A percentile compares a stretch with the other conserved stretches of the same genome.
These are phyloP conservation scores for Papilio gigon DNA, from an alignment of 2,888 invertebrate species.

Conservation along the genomic window DNA sequence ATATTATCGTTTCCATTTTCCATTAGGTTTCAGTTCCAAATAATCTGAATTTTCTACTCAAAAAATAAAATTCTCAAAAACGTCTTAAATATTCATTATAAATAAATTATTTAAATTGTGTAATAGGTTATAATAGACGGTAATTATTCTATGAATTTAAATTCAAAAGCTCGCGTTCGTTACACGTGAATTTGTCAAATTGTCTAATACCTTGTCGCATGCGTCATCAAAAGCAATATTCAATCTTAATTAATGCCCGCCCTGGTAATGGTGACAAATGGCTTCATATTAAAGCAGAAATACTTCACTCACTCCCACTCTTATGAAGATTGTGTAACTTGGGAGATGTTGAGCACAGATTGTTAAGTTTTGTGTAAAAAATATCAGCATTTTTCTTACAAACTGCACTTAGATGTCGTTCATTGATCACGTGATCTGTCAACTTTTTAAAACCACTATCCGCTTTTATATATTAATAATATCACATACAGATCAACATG, in stretches of 20 bases:
- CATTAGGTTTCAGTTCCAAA: no score
- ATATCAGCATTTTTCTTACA: background rate
- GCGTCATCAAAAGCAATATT: background rate
- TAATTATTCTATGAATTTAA: conserved; percentile 13
- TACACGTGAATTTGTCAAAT: conserved; percentile 9
- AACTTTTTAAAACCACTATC: no score
- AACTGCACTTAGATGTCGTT: no score
- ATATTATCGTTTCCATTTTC: no score
- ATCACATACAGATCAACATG: no score
- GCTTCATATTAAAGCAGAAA: conserved; percentile 9
- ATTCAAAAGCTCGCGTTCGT: conserved; percentile 19
- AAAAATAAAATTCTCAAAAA: no score
- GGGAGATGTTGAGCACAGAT: background rate
- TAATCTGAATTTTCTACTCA: no score
- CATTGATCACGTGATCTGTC: background rate
- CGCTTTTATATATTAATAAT: no score
- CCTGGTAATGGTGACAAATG: conserved; percentile 12
- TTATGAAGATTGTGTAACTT: conserved; percentile 2
- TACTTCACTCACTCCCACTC: conserved; percentile 7
- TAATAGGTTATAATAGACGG: background rate
- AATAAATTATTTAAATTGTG: background rate
- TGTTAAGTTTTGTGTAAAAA: background rate
- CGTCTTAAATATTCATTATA: background rate
- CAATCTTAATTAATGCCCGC: conserved; percentile 14
- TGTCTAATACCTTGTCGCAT: conserved; percentile 2